Evolutionary conservation across 2,888 invertebrate genomes (phyloP).

Genomic region (Cheilosia vulpina): DNA sequence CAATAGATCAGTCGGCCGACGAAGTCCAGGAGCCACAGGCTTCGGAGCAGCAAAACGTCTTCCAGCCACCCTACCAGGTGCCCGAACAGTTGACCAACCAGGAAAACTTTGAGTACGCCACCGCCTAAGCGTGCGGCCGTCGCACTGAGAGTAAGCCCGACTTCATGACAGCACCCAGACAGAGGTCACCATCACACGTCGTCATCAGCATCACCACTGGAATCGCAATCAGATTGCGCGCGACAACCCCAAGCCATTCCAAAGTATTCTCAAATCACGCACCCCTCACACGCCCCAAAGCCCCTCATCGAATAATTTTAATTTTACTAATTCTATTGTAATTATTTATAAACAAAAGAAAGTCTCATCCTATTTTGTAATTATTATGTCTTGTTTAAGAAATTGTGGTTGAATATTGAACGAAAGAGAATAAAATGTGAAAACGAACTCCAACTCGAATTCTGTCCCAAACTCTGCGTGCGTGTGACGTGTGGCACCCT

Average conservation of each 20-base stretch:
- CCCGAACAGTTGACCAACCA: slow-evolving; percentile 44
- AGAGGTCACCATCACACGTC: neutral
- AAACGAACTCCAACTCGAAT: slow-evolving; percentile 12
- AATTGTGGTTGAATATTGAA: slow-evolving; percentile 39
- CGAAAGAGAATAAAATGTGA: slow-evolving; percentile 13
- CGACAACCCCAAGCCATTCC: slow-evolving; percentile 7
- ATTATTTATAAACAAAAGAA: slow-evolving; percentile 66
- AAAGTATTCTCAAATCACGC: slow-evolving; percentile 28
- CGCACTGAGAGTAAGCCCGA: slow-evolving; percentile 41
- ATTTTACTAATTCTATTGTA: slow-evolving; percentile 41
- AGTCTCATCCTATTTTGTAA: slow-evolving; percentile 59
- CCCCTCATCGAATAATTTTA: slow-evolving; percentile 43
- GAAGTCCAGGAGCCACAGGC: slow-evolving; percentile 19
- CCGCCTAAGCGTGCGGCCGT: slow-evolving; percentile 15
- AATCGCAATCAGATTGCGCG: neutral
- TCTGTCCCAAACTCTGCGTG: neutral
- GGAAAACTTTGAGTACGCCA: slow-evolving; percentile 46
- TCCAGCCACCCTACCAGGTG: slow-evolving; percentile 44
- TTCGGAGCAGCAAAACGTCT: slow-evolving; percentile 36
- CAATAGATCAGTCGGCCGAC: neutral
- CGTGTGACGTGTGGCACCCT: slow-evolving; percentile 30
- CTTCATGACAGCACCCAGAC: slow-evolving; percentile 39
- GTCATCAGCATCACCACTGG: slow-evolving; percentile 11
- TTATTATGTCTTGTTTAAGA: slow-evolving; percentile 38
- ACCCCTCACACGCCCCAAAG: neutral